These are phyloP conservation scores for Tylochromis polylepis DNA, from an alignment of 2,113 vertebrate genomes.

Conservation along the genomic window DNA sequence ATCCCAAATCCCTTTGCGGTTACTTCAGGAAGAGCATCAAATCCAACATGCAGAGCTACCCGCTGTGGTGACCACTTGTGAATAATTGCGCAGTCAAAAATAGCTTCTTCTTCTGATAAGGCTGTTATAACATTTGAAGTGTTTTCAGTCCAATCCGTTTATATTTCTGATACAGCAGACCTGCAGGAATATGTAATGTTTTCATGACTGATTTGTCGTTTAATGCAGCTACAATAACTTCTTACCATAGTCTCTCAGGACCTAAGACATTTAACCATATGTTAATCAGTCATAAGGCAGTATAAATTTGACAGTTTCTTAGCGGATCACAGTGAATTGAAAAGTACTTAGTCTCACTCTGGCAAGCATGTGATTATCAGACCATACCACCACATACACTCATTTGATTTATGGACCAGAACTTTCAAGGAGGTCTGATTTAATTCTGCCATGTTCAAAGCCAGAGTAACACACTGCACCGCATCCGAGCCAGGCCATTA, in stretches of 20 bases:
- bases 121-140: not conserved
- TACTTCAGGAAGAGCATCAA: not conserved
- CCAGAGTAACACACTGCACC: conserved; percentile 5
- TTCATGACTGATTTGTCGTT: conserved; percentile 1
- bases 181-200: not conserved
- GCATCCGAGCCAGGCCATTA: conserved; percentile 21
- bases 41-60: not conserved
- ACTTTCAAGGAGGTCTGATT: conserved; percentile 45
- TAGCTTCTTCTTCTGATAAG: not conserved
- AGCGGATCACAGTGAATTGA: conserved; percentile 20
- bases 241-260: not conserved
- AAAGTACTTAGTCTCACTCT: conserved; percentile 2
- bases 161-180: not conserved
- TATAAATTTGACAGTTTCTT: conserved; percentile 3
- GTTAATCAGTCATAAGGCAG: not conserved
- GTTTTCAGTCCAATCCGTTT: not conserved
- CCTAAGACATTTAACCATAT: not conserved
- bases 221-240: not conserved
- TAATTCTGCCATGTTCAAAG: conserved; percentile 36
- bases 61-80: not conserved
- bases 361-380: not conserved
- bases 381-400: conserved; percentile 27
- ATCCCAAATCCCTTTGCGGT: not conserved
- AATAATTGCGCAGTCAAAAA: not conserved
- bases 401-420: conserved; percentile 53